These are phyloP conservation scores for Mesocentrotus franciscanus DNA, from an alignment of 53 echinoderm and acorn worm species.

Conservation along the genomic window DNA sequence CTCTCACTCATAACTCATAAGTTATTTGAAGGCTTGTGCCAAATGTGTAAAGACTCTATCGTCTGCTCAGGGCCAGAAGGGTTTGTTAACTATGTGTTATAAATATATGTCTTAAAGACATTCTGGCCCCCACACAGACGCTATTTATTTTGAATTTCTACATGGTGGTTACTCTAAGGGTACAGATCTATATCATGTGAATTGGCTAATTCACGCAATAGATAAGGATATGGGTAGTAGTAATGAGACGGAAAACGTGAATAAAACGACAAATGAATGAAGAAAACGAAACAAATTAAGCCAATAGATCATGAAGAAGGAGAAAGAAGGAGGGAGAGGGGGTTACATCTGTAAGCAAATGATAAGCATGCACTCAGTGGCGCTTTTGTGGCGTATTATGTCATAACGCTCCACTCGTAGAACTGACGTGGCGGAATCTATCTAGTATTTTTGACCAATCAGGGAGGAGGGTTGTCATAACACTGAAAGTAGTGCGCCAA, in stretches of 20 bases:
- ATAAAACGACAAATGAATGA: not conserved
- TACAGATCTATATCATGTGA: too few species aligned
- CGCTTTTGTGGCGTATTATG: not conserved
- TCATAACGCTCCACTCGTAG: not conserved
- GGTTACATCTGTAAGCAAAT: not conserved
- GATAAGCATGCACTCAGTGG: not conserved
- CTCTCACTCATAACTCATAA: too few species aligned
- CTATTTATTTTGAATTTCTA: too few species aligned
- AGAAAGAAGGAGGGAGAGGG: not conserved
- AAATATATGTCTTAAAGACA: too few species aligned
- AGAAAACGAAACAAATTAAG: not conserved
- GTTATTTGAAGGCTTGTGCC: too few species aligned
- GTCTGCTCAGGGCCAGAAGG: too few species aligned
- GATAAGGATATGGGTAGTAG: too few species aligned
- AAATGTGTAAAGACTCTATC: too few species aligned
- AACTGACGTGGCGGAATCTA: conserved; percentile 7
- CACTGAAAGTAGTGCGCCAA: conserved; percentile 60
- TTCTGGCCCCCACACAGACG: too few species aligned
- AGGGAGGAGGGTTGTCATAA: conserved; percentile 26
- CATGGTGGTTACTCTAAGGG: too few species aligned
- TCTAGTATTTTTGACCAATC: conserved; percentile 56
- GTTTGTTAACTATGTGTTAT: too few species aligned
- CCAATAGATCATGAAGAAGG: not conserved
- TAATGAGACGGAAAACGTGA: not conserved
- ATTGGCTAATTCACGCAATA: too few species aligned